phyloP scores from a whole-genome alignment of 2,797 vertebrate species.

The Lutjanus campechanus region DNA sequence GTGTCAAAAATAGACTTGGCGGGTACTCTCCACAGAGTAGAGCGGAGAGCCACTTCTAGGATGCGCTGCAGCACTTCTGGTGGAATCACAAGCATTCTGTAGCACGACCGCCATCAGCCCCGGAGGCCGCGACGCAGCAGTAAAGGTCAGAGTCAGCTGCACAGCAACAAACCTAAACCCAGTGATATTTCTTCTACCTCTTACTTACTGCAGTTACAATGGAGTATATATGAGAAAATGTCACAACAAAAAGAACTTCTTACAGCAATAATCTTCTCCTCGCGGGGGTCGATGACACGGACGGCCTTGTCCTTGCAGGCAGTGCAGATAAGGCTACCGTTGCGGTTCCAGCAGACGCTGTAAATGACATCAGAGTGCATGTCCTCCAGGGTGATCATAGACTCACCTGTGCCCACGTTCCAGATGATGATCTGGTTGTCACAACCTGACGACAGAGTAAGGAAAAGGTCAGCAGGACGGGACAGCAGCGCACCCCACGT shows the following conservation, averaged over 20 bases:
- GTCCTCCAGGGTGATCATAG: conserved; percentile 93
- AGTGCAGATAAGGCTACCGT: conserved; percentile 96
- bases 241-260: conserved; percentile 58
- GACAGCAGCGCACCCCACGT: no score
- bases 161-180: background rate
- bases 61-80: no score
- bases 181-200: background rate
- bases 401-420: conserved; percentile 95
- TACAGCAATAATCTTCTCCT: conserved; percentile 91
- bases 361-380: conserved; percentile 97
- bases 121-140: no score
- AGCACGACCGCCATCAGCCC: no score
- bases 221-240: background rate
- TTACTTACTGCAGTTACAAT: background rate
- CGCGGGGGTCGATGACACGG: conserved; percentile 94
- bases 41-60: no score
- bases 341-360: conserved; percentile 95
- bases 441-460: conserved; percentile 84
- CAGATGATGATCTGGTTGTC: conserved; percentile 95
- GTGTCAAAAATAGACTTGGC: no score
- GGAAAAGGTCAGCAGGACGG: background rate
- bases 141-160: background rate
- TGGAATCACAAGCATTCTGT: no score
- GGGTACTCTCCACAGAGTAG: no score
- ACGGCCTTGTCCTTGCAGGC: conserved; percentile 97